phyloP scores from a whole-genome alignment of 2,888 invertebrate genomes.

The Drosophila dives region DNA sequence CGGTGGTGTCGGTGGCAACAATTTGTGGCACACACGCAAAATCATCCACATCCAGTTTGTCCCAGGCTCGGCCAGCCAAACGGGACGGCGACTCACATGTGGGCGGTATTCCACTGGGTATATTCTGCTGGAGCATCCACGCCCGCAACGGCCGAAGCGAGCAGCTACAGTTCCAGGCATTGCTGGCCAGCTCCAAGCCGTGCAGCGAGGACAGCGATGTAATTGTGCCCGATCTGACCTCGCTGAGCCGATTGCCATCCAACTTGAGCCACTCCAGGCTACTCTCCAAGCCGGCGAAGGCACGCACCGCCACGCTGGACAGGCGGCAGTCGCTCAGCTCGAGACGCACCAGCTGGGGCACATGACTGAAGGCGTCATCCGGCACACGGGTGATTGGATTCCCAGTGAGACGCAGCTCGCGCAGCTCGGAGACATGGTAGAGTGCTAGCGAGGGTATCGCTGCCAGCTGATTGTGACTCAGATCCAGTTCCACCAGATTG shows the following conservation, averaged over 20 bases:
- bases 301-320: constrained; percentile 88
- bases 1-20: constrained; percentile 87
- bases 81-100: constrained; percentile 89
- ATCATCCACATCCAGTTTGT: constrained; percentile 91
- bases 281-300: constrained; percentile 90
- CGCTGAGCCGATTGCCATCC: constrained; percentile 90
- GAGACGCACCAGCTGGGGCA: constrained; percentile 89
- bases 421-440: constrained; percentile 89
- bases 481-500: constrained; percentile 92
- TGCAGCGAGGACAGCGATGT: constrained; percentile 89
- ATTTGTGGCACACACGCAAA: constrained; percentile 92
- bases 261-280: constrained; percentile 91
- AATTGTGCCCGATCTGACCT: constrained; percentile 88
- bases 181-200: constrained; percentile 91
- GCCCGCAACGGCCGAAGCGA: constrained; percentile 89
- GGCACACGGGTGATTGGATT: constrained; percentile 90
- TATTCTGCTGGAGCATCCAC: constrained; percentile 92
- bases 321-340: constrained; percentile 91
- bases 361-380: constrained; percentile 89
- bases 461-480: constrained; percentile 90
- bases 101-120: constrained; percentile 90
- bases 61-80: constrained; percentile 89
- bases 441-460: constrained; percentile 91
- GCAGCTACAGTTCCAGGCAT: constrained; percentile 94
- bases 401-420: constrained; percentile 90